Percentiles rank a stretch among this genome's conserved stretches.
Conservation (phyloP, 2,888 invertebrate genomes). For the Nesidiocoris tenuis region DNA sequence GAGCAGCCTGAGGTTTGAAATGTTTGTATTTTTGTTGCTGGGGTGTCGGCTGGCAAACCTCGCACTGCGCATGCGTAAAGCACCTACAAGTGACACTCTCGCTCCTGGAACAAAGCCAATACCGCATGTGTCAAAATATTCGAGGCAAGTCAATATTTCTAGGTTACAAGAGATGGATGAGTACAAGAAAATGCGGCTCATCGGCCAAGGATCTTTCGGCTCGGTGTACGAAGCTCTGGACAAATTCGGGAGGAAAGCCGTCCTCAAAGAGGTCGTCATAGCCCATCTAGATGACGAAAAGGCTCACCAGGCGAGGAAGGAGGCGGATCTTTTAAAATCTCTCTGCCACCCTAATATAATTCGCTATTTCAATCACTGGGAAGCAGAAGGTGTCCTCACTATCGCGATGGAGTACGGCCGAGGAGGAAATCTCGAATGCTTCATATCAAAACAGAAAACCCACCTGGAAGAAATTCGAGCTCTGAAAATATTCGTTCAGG, state of each 20-base stretch:
- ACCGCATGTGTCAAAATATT: no score
- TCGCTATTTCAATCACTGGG: constrained; percentile 25
- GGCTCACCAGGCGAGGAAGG: constrained; percentile 29
- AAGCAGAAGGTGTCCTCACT: constrained; percentile 11
- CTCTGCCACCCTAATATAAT: constrained; percentile 40
- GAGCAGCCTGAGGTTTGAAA: no score
- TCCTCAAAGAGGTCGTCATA: constrained; percentile 41
- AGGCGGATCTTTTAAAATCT: constrained; percentile 33
- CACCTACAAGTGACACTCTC: no score
- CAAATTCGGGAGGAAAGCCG: background rate
- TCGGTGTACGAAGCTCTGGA: constrained; percentile 16
- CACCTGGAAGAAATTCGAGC: constrained; percentile 12
- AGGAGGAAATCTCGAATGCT: constrained; percentile 28
- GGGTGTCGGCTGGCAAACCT: no score
- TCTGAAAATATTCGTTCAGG: constrained; percentile 21
- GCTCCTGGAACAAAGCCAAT: no score
- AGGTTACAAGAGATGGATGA: constrained; percentile 17
- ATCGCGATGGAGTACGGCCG: constrained; percentile 44
- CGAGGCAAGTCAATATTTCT: no score
- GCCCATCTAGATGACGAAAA: constrained; percentile 19
- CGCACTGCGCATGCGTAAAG: no score
- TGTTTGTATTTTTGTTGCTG: no score
- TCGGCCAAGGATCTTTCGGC: constrained; percentile 16
- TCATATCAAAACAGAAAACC: constrained; percentile 10
- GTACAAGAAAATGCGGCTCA: constrained; percentile 8